A percentile compares a stretch with the other conserved stretches of the same genome.
phyloP scores from a whole-genome alignment of 2,797 vertebrate species.

The Lacerta agilis region DNA sequence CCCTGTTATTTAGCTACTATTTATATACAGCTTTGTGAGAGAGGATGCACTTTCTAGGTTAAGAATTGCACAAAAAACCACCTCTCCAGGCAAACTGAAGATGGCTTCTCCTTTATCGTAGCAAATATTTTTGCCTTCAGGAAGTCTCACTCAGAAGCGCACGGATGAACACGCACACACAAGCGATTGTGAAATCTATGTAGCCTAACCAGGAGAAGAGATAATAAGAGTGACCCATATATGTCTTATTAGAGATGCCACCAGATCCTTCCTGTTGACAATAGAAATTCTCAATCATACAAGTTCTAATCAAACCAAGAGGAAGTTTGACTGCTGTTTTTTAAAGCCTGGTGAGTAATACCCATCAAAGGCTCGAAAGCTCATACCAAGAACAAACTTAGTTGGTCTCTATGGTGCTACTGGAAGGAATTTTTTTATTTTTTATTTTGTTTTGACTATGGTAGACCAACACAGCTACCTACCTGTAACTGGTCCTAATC shows the following conservation, averaged over 20 bases:
- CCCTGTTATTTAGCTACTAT: background rate
- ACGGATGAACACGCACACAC: conserved; percentile 3
- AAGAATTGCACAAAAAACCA: background rate
- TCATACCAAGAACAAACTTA: too few relatives aligned
- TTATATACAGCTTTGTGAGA: background rate
- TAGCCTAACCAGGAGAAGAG: background rate
- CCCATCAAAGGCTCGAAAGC: too few relatives aligned
- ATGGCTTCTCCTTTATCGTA: background rate
- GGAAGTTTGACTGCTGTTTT: background rate
- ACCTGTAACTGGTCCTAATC: too few relatives aligned
- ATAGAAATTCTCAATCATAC: background rate
- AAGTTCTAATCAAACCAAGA: background rate
- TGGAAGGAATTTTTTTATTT: too few relatives aligned
- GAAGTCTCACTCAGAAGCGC: background rate
- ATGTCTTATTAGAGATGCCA: background rate
- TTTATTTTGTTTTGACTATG: too few relatives aligned
- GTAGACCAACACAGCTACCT: too few relatives aligned
- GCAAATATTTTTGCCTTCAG: conserved; percentile 31
- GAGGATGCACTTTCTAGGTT: conserved; percentile 1
- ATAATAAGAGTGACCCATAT: background rate
- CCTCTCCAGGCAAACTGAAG: background rate
- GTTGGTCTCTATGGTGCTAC: too few relatives aligned
- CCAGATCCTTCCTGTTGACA: background rate
- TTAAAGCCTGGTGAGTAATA: background rate
- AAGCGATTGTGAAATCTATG: conserved; percentile 17